Base-by-base conservation (phyloP, 1,140 invertebrate species). In the Nasonia vitripennis region DNA sequence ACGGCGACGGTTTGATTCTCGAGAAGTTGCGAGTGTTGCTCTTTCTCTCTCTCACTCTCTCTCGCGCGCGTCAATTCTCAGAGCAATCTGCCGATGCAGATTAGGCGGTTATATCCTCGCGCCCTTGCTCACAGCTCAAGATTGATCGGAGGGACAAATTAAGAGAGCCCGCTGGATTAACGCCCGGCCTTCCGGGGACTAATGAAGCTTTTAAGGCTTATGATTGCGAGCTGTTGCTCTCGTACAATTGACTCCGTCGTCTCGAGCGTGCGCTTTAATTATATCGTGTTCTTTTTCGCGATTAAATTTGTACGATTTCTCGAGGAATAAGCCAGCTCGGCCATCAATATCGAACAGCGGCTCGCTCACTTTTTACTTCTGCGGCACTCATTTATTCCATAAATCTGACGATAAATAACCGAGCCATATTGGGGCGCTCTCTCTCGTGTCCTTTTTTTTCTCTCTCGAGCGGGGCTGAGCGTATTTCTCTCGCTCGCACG, bases 401-500 rank as follows among this genome's bases (percentile, higher is more conserved):
- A 93, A 93, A 93, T 93, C 92, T 93, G 92, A 90, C 91, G 89
- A 93, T 93, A 93, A 93, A 93, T 93, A 93, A 93, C 90, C 89
- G 88, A 89, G 89, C 23, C 91, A 92, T 91, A 91, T 92, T 92
- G 89, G 90, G 90, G 90, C 80, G 89, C 85, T 84, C 87, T 87
- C 74, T 81, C 48, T 78, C 82, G 81, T 78, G 81, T 80, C 81
- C 31, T 73, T 81, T 82, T 81, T 83, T 86, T 67, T 27, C 27
- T 27, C 27, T n/a, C 74, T 37, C 14, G 45, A 31, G 74, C 48
- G 79, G 78, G 81, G 81, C 45, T 82, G 81, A 20, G 82, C 23
- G 71, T 78, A 73, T 23, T 70, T 70, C 51, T 55, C 87, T 85
- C 34, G 2, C 34, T 37, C 73, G 62, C 87, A 85, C 82, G 87